Evolutionary conservation across 1,140 invertebrate genomes (phyloP).

Genomic region (Brachionus angularis): DNA sequence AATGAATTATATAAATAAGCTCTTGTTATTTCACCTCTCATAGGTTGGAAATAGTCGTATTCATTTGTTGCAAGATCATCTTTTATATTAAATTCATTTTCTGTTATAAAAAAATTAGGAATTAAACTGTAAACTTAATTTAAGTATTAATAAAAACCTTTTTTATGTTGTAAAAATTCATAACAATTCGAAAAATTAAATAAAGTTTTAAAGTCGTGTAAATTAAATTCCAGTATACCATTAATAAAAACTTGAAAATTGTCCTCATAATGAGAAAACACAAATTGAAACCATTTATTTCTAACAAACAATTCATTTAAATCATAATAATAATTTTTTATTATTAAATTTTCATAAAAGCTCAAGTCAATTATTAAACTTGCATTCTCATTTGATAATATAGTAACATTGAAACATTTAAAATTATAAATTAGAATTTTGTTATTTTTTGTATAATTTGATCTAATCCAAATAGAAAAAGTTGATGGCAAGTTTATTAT

Average conservation of each 20-base stretch:
- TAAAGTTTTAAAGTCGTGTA: background rate
- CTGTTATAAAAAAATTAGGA: background rate
- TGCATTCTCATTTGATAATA: conserved; percentile 25
- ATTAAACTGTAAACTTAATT: too few relatives aligned
- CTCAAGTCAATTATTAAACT: conserved; percentile 4
- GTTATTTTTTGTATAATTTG: conserved; percentile 27
- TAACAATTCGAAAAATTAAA: background rate
- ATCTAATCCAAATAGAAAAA: conserved; percentile 28
- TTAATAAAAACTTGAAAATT: conserved; percentile 15
- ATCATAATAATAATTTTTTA: conserved; percentile 4
- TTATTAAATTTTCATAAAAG: background rate
- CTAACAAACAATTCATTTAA: background rate
- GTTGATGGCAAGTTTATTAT: background rate
- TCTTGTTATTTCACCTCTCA: conserved; percentile 42
- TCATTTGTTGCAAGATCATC: background rate
- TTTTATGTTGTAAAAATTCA: background rate
- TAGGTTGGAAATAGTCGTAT: conserved; percentile 5
- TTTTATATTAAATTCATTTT: background rate
- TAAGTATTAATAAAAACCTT: conserved; percentile 11
- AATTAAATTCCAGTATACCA: conserved; percentile 6
- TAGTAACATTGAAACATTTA: conserved; percentile 5
- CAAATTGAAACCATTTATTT: conserved; percentile 14
- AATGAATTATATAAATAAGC: conserved; percentile 4
- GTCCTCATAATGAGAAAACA: conserved; percentile 1
- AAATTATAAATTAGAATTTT: conserved; percentile 2